phyloP scores from a whole-genome alignment of 2,888 invertebrate species.

The Camptogramma bilineatum region DNA sequence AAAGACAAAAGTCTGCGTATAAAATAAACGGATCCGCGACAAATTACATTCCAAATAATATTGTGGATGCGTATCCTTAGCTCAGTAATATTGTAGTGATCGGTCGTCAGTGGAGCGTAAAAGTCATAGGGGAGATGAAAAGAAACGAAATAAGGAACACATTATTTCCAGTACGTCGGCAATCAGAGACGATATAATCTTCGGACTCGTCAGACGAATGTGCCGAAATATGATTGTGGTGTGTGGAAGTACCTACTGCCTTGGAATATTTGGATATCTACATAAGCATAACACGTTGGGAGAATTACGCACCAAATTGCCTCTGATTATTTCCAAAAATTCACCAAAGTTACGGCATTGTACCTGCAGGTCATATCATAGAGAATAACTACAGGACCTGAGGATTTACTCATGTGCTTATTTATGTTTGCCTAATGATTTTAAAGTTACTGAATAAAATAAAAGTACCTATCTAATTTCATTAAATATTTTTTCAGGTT shows the following conservation, averaged over 20 bases:
- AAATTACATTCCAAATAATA: slow-evolving; percentile 64
- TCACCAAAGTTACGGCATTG: too few relatives aligned
- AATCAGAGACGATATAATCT: slow-evolving; percentile 68
- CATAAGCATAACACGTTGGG: background rate
- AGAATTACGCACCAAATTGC: background rate
- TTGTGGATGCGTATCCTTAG: slow-evolving; percentile 57
- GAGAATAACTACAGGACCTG: too few relatives aligned
- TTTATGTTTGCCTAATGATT: too few relatives aligned
- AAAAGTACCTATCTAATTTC: too few relatives aligned
- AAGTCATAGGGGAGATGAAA: slow-evolving; percentile 56
- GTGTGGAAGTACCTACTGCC: slow-evolving; percentile 12
- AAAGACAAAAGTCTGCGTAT: slow-evolving; percentile 42
- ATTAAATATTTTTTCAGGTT: too few relatives aligned
- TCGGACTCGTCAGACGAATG: slow-evolving; percentile 57
- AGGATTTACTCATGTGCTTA: too few relatives aligned
- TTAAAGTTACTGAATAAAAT: too few relatives aligned
- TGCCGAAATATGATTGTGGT: slow-evolving; percentile 51
- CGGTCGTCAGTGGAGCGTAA: slow-evolving; percentile 56
- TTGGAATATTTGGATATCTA: slow-evolving; percentile 11
- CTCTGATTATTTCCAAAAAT: background rate
- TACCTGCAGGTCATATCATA: too few relatives aligned
- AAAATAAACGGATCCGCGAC: slow-evolving; percentile 48
- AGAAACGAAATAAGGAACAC: slow-evolving; percentile 59
- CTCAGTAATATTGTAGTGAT: slow-evolving; percentile 57
- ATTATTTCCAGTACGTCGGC: slow-evolving; percentile 67